These are phyloP conservation scores for Stratiolaelaps scimitus DNA, from an alignment of 1,140 invertebrate species.

Conservation along the genomic window DNA sequence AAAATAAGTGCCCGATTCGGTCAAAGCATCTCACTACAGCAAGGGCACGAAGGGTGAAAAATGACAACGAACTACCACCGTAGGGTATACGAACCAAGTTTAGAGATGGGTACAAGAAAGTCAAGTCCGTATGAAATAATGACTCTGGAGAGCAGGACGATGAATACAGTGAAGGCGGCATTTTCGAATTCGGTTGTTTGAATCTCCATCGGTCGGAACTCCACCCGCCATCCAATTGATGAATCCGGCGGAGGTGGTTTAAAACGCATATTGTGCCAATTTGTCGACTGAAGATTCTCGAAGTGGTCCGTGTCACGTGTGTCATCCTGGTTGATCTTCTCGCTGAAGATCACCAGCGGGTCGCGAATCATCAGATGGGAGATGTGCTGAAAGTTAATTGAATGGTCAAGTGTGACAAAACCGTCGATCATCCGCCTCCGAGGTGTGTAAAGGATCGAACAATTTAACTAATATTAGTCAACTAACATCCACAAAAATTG, in stretches of 20 bases:
- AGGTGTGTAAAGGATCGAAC: no score
- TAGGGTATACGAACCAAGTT: slow-evolving; percentile 47
- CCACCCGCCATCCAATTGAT: slow-evolving; percentile 95
- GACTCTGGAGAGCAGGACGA: slow-evolving; percentile 87
- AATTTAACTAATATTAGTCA: no score
- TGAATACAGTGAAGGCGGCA: slow-evolving; percentile 95
- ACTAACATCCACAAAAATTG: no score
- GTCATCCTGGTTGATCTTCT: slow-evolving; percentile 91
- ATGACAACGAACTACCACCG: slow-evolving; percentile 3
- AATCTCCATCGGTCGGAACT: slow-evolving; percentile 96
- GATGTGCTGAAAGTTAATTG: slow-evolving; percentile 54
- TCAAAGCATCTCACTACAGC: no score
- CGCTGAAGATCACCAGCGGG: slow-evolving; percentile 84
- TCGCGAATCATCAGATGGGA: slow-evolving; percentile 98
- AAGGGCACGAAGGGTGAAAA: no score
- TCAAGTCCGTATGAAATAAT: slow-evolving; percentile 92
- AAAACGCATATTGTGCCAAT: slow-evolving; percentile 99
- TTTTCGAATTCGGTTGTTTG: slow-evolving; percentile 99
- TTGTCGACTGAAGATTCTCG: slow-evolving; percentile 99
- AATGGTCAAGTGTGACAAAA: no score
- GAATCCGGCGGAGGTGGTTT: slow-evolving; percentile 83
- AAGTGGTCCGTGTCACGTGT: slow-evolving; percentile 92
- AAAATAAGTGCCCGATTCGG: slow-evolving; percentile 41
- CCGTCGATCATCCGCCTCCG: no score
- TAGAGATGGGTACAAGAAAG: slow-evolving; percentile 93